These are phyloP conservation scores for Diaperis boleti DNA, from an alignment of 2,888 invertebrate species.

Conservation along the genomic window DNA sequence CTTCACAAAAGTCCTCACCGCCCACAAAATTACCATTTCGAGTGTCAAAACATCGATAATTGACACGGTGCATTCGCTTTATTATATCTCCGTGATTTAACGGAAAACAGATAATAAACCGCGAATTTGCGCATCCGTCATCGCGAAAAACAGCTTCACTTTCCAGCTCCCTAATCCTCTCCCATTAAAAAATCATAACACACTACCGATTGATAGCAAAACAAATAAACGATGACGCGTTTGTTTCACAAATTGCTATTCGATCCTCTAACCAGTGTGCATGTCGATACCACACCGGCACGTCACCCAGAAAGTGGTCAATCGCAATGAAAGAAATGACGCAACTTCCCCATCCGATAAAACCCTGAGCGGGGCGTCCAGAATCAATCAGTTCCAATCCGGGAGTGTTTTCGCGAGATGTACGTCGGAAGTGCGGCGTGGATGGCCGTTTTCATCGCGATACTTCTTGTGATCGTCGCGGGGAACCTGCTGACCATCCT, in stretches of 20 bases:
- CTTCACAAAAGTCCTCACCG: background rate
- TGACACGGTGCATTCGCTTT: background rate
- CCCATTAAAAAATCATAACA: conserved; percentile 24
- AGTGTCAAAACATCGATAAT: background rate
- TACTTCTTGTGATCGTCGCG: conserved; percentile 75
- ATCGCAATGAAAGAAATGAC: conserved; percentile 20
- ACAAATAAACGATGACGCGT: conserved; percentile 39
- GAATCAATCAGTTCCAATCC: conserved; percentile 25
- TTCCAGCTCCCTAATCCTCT: conserved; percentile 3
- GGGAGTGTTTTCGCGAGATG: conserved; percentile 13
- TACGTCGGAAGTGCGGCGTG: conserved; percentile 62
- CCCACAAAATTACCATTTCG: background rate
- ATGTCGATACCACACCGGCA: conserved; percentile 4
- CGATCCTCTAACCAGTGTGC: conserved; percentile 26
- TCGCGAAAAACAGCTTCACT: background rate
- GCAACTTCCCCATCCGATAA: conserved; percentile 18
- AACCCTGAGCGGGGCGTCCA: conserved; percentile 18
- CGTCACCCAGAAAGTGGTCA: background rate
- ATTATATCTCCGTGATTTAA: background rate
- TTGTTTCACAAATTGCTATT: conserved; percentile 36
- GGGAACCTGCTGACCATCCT: conserved; percentile 83
- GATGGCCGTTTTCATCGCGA: conserved; percentile 76
- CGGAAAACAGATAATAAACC: background rate
- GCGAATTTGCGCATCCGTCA: background rate
- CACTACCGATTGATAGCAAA: conserved; percentile 31